These are phyloP conservation scores for Aplochiton taeniatus DNA, from an alignment of 2,797 vertebrate species.

Conservation along the genomic window DNA sequence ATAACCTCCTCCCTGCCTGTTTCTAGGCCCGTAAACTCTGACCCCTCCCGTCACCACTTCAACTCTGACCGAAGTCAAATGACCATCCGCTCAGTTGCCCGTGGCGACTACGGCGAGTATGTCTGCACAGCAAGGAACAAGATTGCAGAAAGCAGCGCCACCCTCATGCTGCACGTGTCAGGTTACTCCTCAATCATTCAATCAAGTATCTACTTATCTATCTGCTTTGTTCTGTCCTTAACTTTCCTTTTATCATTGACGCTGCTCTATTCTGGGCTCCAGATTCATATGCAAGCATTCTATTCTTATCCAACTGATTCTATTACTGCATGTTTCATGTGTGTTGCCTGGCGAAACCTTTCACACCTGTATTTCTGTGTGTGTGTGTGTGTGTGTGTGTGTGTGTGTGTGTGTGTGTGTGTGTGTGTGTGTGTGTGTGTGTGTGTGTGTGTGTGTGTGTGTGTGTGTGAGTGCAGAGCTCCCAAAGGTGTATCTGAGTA, in stretches of 20 bases:
- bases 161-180: slow-evolving; percentile 65
- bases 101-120: slow-evolving; percentile 69
- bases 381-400: too few species aligned
- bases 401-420: too few species aligned
- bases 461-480: slow-evolving; percentile 55
- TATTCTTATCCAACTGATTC: too few species aligned
- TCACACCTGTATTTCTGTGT: too few species aligned
- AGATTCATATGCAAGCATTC: too few species aligned
- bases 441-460: not conserved
- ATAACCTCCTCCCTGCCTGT: not conserved
- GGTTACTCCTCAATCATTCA: slow-evolving; percentile 50
- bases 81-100: slow-evolving; percentile 62
- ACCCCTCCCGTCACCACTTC: slow-evolving; percentile 63
- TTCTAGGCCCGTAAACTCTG: slow-evolving; percentile 55
- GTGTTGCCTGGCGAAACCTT: too few species aligned
- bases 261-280: too few species aligned
- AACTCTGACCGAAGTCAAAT: slow-evolving; percentile 77
- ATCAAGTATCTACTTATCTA: too few species aligned
- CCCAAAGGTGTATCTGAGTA: slow-evolving; percentile 65
- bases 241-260: too few species aligned
- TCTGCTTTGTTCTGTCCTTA: too few species aligned
- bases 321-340: too few species aligned
- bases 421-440: not conserved
- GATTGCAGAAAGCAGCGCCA: slow-evolving; percentile 57
- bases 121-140: slow-evolving; percentile 72